Evolutionary conservation across 2,888 invertebrate species (phyloP), one percentile per base, ranked within the genome.

Genomic region (Noctua janthina): DNA sequence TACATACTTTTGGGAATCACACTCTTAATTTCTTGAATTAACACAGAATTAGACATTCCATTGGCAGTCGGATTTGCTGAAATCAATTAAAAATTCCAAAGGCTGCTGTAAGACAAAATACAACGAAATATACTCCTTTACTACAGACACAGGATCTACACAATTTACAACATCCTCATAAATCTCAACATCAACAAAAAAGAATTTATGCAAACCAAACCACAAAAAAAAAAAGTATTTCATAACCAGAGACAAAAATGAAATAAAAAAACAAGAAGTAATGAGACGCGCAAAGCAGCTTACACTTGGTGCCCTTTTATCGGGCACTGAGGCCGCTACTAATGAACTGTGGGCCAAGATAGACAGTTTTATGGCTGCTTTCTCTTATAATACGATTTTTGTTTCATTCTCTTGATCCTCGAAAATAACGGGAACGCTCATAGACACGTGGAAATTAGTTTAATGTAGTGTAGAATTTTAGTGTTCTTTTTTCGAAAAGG

Each of bases 341-440:
- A 94, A 93, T 94, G 93, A 93, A 91, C 92, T 91, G 90, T 91
- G 91, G 86, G 90, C 87, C 82, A 88, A 90, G 91, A 92, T 93
- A 92, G 91, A 91, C 91, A 87, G 90, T 94, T 94, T 95, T 93
- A 94, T 90, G 90, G 84, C 72, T 73, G 89, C 86, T 85, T 82
- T 73, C 81, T 68, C 62, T 83, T 69, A 70, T 81, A 76, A 85
- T 80, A 80, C 67, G 46, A 80, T 81, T 78, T 54, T 83, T 72
- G 29, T 78, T 77, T 84, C 70, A 77, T 81, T 78, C 67, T 46
- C 68, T 71, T 82, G 67, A 84, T 87, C 66, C 84, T 74, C 29
- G 76, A 77, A 81, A 81, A 81, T 49, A 17, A 23, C 54, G 62
- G 67, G 78, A 46, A 51, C 68, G 35, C 17, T 69, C 78, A 54